Base-by-base conservation (phyloP, 1,140 invertebrate species). In the Cryptotermes secundus region DNA sequence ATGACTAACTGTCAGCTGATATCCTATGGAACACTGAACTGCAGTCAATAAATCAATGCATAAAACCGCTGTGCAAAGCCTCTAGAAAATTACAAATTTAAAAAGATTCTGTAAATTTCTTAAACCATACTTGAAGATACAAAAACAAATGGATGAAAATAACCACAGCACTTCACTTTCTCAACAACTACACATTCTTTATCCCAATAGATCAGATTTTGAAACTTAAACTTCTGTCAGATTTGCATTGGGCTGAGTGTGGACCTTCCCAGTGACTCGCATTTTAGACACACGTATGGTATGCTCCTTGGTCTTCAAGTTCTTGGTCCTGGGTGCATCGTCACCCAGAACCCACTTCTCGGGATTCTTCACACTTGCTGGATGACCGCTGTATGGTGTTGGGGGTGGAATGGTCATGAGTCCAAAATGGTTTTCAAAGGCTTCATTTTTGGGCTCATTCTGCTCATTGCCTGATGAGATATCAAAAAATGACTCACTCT, bases 221-320 rank as follows among this genome's bases (percentile, higher is more conserved):
- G 12, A 4, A 72, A 72, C 26, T 72, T 14, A 72, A 7, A 72
- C 59, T 10, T 1, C 10, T 31, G 7, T n/a, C 59, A 72, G 26
- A 72, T 72, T 72, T 72, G 59, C 31, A 9, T 31, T 72, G 10
- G 59, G 59, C 59, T 72, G 59, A 4, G 4, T 72, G 9, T 72
- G n/a, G 16, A 72, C 59, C 14, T 31, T 72, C 31, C 59, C 59
- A 31, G 59, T 72, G n/a, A 72, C 26, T 7, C 31, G 6, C n/a
- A 72, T n/a, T 72, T 26, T 72, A 14, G 59, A 72, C 59, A 72
- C 59, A n/a, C 59, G 59, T n/a, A 3, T 72, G 26, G 31, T 72
- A 31, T 72, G 31, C 59, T 72, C 59, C 59, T 72, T 72, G n/a
- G 26, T 72, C n/a, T 72, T 72, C 59, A 72, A 72, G 31, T 72